Conservation (phyloP, 2,888 invertebrate species). For the Andrena bucephala region DNA sequence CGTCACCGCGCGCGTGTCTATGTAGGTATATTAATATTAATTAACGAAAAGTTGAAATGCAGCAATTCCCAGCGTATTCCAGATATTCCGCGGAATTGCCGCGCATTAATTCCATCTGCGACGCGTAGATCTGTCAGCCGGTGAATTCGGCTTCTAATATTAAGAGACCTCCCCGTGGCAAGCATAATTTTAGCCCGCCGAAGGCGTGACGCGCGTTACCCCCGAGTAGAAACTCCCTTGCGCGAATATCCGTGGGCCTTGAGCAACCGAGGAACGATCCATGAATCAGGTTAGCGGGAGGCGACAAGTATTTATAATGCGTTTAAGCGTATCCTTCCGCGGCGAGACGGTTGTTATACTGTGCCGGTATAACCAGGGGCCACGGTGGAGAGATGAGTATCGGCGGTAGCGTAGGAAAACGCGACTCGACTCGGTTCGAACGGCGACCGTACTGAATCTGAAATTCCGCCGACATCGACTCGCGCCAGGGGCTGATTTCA, state of each 20-base stretch:
- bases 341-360: slow-evolving; percentile 4
- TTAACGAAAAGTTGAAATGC: not conserved
- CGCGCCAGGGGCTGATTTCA: slow-evolving; percentile 58
- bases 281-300: not conserved
- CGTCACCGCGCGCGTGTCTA: no score
- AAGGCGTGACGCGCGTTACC: not conserved
- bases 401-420: not conserved
- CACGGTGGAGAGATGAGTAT: not conserved
- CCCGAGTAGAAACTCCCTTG: not conserved
- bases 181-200: slow-evolving; percentile 1
- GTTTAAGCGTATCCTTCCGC: slow-evolving; percentile 16
- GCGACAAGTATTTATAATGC: slow-evolving; percentile 38
- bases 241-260: not conserved
- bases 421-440: slow-evolving; percentile 19
- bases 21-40: no score
- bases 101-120: not conserved
- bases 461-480: slow-evolving; percentile 52
- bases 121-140: slow-evolving; percentile 1
- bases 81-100: not conserved
- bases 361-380: no score
- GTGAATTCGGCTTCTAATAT: not conserved
- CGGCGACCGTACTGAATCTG: slow-evolving; percentile 42
- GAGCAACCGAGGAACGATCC: not conserved
- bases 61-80: not conserved
- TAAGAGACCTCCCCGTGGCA: not conserved